Evolutionary conservation across 2,113 vertebrate species (phyloP), one percentile per base, ranked within the genome.

Genomic region (Oplegnathus fasciatus): DNA sequence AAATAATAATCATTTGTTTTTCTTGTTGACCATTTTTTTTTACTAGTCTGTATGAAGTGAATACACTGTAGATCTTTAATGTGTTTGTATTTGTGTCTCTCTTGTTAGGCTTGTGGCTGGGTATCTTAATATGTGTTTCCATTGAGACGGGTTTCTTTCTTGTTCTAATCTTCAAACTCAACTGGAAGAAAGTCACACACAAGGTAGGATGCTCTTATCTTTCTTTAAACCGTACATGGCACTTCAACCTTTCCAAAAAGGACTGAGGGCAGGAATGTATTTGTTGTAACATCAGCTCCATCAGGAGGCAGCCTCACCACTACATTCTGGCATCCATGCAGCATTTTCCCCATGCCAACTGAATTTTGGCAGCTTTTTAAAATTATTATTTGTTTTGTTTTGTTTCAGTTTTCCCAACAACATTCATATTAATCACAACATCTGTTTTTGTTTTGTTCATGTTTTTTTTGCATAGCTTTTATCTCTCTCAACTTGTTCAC

Each of bases 101-200:
- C 42, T 11, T 71, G 6, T 74, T 20, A 98, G 98, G 98, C 70
- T 91, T 97, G 8, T 98, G 97, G 97, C 58, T 95, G 1, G 97
- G 98, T 2, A 90, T 98, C 54, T 85, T 96, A 0, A 10, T 95
- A 18, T 97, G 95, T 64, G 67, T 92, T 10, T 11, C 85, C 1
- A 28, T 96, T 8, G 95, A 98, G 88, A 73, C 89, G 1, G 30
- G 80, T 20, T 97, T 96, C 60, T 97, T 98, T 78, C 82, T 95
- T 0, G 1, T 76, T 64, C 84, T 98, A 28, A 96, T 98, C 83
- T 87, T 94, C 68, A 95, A 85, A n/a, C 95, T 98, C 5, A 91
- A 99, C 42, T 98, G 98, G 98, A 95, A 95, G 77, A 96, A 94
- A 68, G 95, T 96, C 48, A 96, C 97, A 9, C 92, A 94, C 5